Evolutionary conservation across 2,888 invertebrate genomes (phyloP), one percentile per base, ranked within the genome.

Genomic region (Drosophila sordidapex): DNA sequence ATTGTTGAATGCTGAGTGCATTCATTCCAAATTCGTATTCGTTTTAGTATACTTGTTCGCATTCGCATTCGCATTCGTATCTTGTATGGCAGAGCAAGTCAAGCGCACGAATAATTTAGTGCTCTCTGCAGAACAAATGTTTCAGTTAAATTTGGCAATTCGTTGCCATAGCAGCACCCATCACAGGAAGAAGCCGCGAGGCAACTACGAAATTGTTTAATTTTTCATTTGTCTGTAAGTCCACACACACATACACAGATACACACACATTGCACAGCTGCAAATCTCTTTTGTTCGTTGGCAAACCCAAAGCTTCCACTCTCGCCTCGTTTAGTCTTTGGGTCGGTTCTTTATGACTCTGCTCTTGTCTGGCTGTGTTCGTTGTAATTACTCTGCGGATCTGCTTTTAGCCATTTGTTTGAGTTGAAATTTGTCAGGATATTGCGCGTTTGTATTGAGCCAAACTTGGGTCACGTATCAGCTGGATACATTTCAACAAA

Each of bases 121-220:
- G 88, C 86, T 83, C 88, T 79, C 76, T 73, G 83, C 64, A 59
- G 78, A 75, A 87, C 83, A 88, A 89, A 87, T 87, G 88, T 81
- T 87, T 82, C 83, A 81, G 87, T 87, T 89, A 89, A 89, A 89
- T 77, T 89, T 78, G 51, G 86, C 87, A 85, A 89, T 85, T 87
- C 89, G 81, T 87, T 87, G 74, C 64, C 73, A 63, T 58, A 60
- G 59, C 60, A 43, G 58, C 58, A 62, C 29, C 56, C 58, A 70
- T 38, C 51, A 48, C 33, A 46, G 4, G 25, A 15, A 8, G 6
- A 43, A 70, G 67, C 54, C 66, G 33, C 59, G 52, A 56, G 70
- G 67, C 74, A 76, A 59, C 79, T 65, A 76, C 79, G 62, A 87
- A 88, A 87, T 90, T 87, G 90, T 90, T 88, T 90, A 88, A 90